These are phyloP conservation scores for Drosophila nr. fundita DNA, from an alignment of 2,888 invertebrate species.

Conservation along the genomic window DNA sequence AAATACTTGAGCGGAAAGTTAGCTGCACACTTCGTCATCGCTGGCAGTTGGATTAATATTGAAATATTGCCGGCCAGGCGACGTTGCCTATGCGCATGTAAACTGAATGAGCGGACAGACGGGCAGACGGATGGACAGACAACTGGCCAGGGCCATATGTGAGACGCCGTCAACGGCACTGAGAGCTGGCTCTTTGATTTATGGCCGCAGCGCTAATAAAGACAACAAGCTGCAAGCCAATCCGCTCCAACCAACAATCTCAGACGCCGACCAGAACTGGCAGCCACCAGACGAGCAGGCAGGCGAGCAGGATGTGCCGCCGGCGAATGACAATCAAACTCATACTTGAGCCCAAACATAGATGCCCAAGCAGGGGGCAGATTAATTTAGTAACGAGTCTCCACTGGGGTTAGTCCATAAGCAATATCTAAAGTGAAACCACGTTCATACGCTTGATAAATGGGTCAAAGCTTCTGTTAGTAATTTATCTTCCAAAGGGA, in stretches of 20 bases:
- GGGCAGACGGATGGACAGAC: constrained; percentile 15
- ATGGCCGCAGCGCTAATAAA: constrained; percentile 71
- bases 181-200: constrained; percentile 75
- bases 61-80: constrained; percentile 76
- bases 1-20: constrained; percentile 72
- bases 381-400: background rate
- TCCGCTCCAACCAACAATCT: constrained; percentile 17
- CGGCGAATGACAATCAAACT: constrained; percentile 53
- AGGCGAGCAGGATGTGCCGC: constrained; percentile 69
- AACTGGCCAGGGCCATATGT: constrained; percentile 72
- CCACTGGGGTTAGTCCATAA: background rate
- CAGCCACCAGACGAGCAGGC: background rate
- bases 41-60: constrained; percentile 83
- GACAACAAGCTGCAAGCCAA: constrained; percentile 77
- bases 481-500: background rate
- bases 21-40: constrained; percentile 76
- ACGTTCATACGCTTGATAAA: constrained; percentile 1
- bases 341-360: constrained; percentile 12
- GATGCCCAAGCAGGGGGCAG: constrained; percentile 14
- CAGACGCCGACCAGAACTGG: constrained; percentile 9
- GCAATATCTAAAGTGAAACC: background rate
- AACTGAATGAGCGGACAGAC: constrained; percentile 42
- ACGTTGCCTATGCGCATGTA: constrained; percentile 65
- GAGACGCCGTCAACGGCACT: constrained; percentile 55
- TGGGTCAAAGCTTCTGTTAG: background rate